Percentiles rank a stretch among this genome's conserved stretches.
Evolutionary conservation across 1,140 invertebrate genomes (phyloP).

Genomic region (Episyrphus balteatus): DNA sequence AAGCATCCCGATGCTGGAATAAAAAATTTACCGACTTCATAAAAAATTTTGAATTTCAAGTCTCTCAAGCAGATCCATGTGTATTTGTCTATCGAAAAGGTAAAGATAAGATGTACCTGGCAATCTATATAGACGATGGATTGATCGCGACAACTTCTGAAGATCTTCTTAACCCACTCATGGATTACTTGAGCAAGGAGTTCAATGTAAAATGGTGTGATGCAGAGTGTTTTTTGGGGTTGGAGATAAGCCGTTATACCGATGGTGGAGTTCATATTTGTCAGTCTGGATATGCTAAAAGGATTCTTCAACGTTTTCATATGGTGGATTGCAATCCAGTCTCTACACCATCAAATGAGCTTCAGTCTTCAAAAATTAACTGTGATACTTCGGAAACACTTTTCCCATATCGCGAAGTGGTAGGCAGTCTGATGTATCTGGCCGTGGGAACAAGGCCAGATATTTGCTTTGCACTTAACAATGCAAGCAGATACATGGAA

Average conservation of each 20-base stretch:
- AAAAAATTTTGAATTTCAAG: conserved; percentile 22
- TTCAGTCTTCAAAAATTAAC: conserved; percentile 1
- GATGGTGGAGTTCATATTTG: conserved; percentile 14
- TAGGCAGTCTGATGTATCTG: conserved; percentile 33
- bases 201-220: conserved; percentile 19
- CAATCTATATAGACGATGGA: conserved; percentile 36
- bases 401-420: conserved; percentile 20
- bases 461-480: conserved; percentile 26
- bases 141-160: conserved; percentile 21
- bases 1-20: conserved; percentile 19
- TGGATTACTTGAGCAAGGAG: conserved; percentile 12
- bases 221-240: conserved; percentile 17
- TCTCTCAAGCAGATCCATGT: conserved; percentile 25
- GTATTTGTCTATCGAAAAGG: conserved; percentile 16
- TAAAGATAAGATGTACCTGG: conserved; percentile 16
- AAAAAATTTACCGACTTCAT: conserved; percentile 15
- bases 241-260: conserved; percentile 14
- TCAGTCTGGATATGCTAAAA: conserved; percentile 26
- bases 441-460: conserved; percentile 31
- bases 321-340: conserved; percentile 28
- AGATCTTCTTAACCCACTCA: conserved; percentile 11
- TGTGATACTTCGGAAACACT: not conserved
- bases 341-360: conserved; percentile 17
- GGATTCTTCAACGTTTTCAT: conserved; percentile 24
- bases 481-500: conserved; percentile 13